A percentile compares a stretch with the other conserved stretches of the same genome.
Conservation (phyloP, 2,888 invertebrate species). For the Boloria euphrosyne region DNA sequence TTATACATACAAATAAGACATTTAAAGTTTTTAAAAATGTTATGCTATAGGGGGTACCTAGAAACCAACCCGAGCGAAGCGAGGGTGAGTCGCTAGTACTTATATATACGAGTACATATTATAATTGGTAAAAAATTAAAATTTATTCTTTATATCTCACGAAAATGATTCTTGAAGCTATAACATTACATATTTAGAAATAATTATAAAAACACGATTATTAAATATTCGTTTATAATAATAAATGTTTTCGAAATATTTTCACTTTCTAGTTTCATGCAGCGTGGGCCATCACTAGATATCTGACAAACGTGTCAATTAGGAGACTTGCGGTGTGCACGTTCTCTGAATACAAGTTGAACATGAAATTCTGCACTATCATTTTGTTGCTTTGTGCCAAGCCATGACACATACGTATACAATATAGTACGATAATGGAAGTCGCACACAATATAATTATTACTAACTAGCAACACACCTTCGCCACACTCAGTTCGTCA, state of each 20-base stretch:
- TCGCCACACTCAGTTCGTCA: too few species aligned
- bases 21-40: too few species aligned
- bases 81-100: too few species aligned
- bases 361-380: conserved; percentile 23
- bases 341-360: conserved; percentile 24
- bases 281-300: conserved; percentile 40
- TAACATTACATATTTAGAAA: too few species aligned
- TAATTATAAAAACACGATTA: background rate
- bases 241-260: background rate
- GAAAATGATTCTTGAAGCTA: too few species aligned
- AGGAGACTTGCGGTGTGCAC: conserved; percentile 46
- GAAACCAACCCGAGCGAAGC: too few species aligned
- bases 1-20: too few species aligned
- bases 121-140: too few species aligned
- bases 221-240: background rate
- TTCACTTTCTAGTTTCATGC: background rate
- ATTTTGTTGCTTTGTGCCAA: conserved; percentile 16
- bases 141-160: too few species aligned
- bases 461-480: too few species aligned
- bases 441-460: background rate
- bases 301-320: conserved; percentile 66
- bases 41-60: too few species aligned
- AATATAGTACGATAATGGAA: background rate
- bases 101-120: too few species aligned
- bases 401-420: background rate